Conservation (phyloP, 2,113 vertebrate species). For the Melanotaenia duboulayi region DNA sequence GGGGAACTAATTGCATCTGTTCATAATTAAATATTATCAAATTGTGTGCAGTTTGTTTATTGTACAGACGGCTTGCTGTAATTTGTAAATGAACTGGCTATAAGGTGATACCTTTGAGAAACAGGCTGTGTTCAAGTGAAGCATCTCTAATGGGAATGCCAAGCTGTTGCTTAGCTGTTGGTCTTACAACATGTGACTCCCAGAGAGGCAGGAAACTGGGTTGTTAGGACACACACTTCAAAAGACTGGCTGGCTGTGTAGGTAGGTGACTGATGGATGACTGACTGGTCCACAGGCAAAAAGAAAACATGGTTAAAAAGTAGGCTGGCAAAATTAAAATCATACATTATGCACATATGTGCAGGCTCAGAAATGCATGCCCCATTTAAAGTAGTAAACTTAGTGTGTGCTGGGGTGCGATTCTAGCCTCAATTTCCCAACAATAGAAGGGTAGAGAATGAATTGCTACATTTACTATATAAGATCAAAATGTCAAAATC, state of each 20-base stretch:
- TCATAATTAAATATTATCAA: not conserved
- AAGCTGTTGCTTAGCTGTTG: conserved; percentile 44
- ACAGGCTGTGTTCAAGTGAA: conserved; percentile 23
- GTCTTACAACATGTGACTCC: conserved; percentile 54
- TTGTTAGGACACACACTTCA: conserved; percentile 58
- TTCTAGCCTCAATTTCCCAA: not conserved
- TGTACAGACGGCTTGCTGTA: not conserved
- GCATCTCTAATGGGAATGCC: conserved; percentile 33
- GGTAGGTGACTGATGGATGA: conserved; percentile 15
- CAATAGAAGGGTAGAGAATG: not conserved
- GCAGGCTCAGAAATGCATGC: conserved; percentile 22
- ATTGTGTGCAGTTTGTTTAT: conserved; percentile 1
- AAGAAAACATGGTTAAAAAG: conserved; percentile 11
- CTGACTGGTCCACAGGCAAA: conserved; percentile 16
- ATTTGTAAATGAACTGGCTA: conserved; percentile 22
- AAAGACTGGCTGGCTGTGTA: conserved; percentile 34
- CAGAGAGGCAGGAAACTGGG: conserved; percentile 68
- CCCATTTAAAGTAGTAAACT: conserved; percentile 10
- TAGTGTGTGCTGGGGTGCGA: not conserved
- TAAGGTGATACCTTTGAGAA: conserved; percentile 19
- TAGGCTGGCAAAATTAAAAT: conserved; percentile 12
- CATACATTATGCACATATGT: conserved; percentile 28
- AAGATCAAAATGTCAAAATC: too few species aligned
- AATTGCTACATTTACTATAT: too few species aligned
- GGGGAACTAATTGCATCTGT: not conserved